Base-by-base conservation (phyloP, 2,888 invertebrate species). In the Polylopha cassiicola region DNA sequence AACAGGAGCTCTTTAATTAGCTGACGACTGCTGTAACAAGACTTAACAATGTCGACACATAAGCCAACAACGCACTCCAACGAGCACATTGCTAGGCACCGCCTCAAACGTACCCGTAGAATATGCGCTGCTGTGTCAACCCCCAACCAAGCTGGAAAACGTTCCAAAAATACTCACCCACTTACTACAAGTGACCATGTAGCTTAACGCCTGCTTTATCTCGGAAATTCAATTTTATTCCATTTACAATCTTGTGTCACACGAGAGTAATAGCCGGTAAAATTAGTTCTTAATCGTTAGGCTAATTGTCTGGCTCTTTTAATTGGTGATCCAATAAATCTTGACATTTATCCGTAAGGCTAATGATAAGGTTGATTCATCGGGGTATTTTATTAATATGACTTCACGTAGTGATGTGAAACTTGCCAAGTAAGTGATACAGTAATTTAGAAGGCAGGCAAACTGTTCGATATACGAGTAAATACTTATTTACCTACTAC, bases 1-100 rank as follows among this genome's bases (percentile, higher is more conserved):
- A 60, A 62, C 58, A 45, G 44, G 55, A 57, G 58, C 51, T 61
- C 66, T 63, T 70, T 72, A 75, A 75, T 78, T 76, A 72, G 67
- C 62, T 28, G 51, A 48, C 47, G 46, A 44, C 43, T 36, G 44
- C 28, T 36, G 36, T 44, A 41, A 42, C 39, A 30, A 36, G 27
- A 14, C 27, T 26, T 32, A 31, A 27, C 39, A 27, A 11, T 14
- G 24, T 14, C 22, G 7, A 17, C 17, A 28, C 21, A 11, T 9
- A 4, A 28, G 33, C 17, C 15, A 31, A 9, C 31, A 22, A 8
- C 13, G 13, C 30, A 27, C 10, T 23, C n/a, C 15, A 10, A 17
- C 10, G 11, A 29, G 4, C 16, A 18, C 9, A 11, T 34, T 23
- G n/a, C 8, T 30, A 9, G 27, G 21, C 26, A 32, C n/a, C 17